Percentiles rank a stretch among this genome's conserved stretches.
Conservation (phyloP, 2,888 invertebrate genomes). For the Myopa testacea region DNA sequence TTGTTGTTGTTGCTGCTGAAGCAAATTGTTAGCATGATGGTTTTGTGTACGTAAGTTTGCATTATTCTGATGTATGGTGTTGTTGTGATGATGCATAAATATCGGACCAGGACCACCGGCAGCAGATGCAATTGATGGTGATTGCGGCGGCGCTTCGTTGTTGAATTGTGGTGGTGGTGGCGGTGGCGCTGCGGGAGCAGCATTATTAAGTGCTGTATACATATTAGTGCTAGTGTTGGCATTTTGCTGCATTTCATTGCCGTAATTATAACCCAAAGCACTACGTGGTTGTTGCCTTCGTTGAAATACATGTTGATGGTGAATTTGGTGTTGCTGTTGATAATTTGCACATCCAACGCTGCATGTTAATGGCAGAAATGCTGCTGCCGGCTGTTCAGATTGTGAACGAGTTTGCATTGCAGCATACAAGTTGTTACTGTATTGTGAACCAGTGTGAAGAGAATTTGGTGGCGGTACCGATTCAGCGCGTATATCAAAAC, state of each 20-base stretch:
- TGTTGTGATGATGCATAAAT: constrained; percentile 68
- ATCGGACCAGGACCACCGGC: constrained; percentile 63
- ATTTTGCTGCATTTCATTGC: constrained; percentile 52
- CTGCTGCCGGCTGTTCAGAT: constrained; percentile 63
- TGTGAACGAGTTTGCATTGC: constrained; percentile 61
- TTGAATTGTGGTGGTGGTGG: constrained; percentile 57
- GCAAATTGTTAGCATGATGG: constrained; percentile 58
- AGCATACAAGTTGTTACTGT: constrained; percentile 59
- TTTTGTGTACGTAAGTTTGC: constrained; percentile 65
- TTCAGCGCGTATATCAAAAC: constrained; percentile 61
- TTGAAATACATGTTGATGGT: constrained; percentile 50
- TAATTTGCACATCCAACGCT: constrained; percentile 57
- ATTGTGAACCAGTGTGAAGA: constrained; percentile 54
- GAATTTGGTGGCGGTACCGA: constrained; percentile 60
- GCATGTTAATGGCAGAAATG: constrained; percentile 41
- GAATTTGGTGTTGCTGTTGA: constrained; percentile 55
- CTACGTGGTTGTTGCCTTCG: constrained; percentile 42
- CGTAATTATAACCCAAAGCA: constrained; percentile 51
- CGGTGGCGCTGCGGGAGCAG: constrained; percentile 49
- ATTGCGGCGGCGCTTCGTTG: constrained; percentile 58
- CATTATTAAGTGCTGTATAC: constrained; percentile 59
- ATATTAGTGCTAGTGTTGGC: constrained; percentile 38
- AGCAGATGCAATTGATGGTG: constrained; percentile 51
- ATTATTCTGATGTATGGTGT: constrained; percentile 66
- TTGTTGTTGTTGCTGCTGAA: constrained; percentile 49